phyloP scores from a whole-genome alignment of 1,140 invertebrate species.

The Venturia canescens region DNA sequence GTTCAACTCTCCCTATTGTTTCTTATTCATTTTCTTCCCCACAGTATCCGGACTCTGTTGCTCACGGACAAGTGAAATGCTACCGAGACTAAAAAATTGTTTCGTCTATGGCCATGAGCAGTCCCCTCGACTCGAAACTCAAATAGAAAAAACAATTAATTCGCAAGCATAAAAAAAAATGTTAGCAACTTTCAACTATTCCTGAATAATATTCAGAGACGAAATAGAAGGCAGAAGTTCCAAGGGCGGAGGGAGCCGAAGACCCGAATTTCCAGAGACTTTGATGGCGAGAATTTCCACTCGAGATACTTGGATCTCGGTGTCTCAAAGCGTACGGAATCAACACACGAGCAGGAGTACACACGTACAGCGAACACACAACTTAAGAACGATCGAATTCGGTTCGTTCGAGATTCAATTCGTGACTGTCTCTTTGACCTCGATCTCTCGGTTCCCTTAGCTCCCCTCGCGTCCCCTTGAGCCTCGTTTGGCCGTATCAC shows the following conservation, averaged over 20 bases:
- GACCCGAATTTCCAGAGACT: not conserved
- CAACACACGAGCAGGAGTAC: not conserved
- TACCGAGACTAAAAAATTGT: constrained; percentile 2
- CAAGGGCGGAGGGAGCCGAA: no score
- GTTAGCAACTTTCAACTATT: no score
- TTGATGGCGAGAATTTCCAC: not conserved
- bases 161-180: no score
- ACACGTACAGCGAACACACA: not conserved
- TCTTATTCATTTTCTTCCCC: constrained; percentile 15
- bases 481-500: constrained; percentile 4
- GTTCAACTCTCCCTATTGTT: constrained; percentile 39
- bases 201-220: no score
- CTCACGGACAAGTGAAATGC: not conserved
- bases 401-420: constrained; percentile 43
- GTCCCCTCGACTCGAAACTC: no score
- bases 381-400: constrained; percentile 32
- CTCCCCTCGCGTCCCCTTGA: not conserved
- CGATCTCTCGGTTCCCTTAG: constrained; percentile 27
- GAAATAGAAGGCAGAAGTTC: no score
- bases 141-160: no score
- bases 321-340: constrained; percentile 1
- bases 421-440: constrained; percentile 47
- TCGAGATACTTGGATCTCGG: not conserved
- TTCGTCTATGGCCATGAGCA: not conserved
- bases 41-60: not conserved